Conservation (phyloP, 2,113 vertebrate genomes). For the Zosterops hypoxanthus region DNA sequence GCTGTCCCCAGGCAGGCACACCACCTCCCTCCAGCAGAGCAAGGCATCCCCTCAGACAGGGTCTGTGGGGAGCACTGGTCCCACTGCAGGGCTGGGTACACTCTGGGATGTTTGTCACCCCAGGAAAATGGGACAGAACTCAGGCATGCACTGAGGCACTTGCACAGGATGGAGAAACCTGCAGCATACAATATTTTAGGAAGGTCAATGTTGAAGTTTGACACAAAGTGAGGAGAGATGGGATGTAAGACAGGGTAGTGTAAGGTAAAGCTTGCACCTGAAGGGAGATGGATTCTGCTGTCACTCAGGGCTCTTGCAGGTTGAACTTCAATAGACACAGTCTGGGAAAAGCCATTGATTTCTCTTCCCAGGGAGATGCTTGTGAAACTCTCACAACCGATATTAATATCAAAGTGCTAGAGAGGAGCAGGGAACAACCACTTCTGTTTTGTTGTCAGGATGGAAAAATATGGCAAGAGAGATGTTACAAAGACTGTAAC, state of each 20-base stretch:
- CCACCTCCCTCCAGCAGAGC: rapidly evolving
- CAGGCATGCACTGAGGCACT: background rate
- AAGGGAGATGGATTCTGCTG: background rate
- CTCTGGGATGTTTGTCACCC: background rate
- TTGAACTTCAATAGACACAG: background rate
- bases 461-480: background rate
- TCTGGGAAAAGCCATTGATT: background rate
- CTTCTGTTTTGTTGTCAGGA: background rate
- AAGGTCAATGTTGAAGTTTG: background rate
- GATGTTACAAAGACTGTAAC: background rate
- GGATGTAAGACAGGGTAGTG: background rate
- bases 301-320: background rate
- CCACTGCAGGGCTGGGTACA: background rate
- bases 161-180: background rate
- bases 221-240: rapidly evolving
- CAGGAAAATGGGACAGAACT: background rate
- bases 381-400: background rate
- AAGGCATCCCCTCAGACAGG: background rate
- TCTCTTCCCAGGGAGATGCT: background rate
- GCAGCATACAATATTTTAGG: background rate
- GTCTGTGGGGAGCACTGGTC: background rate
- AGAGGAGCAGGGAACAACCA: background rate
- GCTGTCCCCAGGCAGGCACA: background rate
- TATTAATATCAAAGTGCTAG: background rate
- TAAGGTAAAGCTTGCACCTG: background rate